A percentile compares a stretch with the other conserved stretches of the same genome.
Conservation (phyloP, 2,888 invertebrate genomes). For the Anthrax anthrax region DNA sequence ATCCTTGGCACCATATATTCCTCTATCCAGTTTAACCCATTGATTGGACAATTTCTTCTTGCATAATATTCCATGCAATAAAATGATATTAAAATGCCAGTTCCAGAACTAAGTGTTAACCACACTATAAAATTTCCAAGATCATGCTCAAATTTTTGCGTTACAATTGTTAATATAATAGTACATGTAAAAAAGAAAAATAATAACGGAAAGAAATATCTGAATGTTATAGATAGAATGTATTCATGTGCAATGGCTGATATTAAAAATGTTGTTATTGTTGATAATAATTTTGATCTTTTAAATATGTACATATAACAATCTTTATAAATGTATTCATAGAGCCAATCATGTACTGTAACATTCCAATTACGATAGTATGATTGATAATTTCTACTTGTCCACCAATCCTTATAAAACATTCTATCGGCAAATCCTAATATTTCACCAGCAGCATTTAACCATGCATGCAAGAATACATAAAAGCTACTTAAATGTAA, state of each 20-base stretch:
- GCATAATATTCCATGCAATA: constrained; percentile 62
- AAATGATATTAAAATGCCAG: constrained; percentile 45
- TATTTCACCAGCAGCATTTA: constrained; percentile 80
- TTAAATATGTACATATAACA: constrained; percentile 29
- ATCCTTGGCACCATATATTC: constrained; percentile 38
- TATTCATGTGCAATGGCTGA: constrained; percentile 78
- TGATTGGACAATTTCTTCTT: constrained; percentile 21
- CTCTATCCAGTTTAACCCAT: constrained; percentile 18
- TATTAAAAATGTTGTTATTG: constrained; percentile 49
- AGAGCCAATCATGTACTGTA: constrained; percentile 80
- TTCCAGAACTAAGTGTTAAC: constrained; percentile 64
- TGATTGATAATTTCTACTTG: constrained; percentile 52
- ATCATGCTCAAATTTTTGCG: constrained; percentile 25
- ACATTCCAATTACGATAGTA: constrained; percentile 84
- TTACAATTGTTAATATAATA: constrained; percentile 37
- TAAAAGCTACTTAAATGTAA: constrained; percentile 60
- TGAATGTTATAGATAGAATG: constrained; percentile 55
- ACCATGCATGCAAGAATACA: constrained; percentile 69
- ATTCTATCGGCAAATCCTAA: constrained; percentile 65
- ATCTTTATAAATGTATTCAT: constrained; percentile 72
- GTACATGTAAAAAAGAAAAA: constrained; percentile 61
- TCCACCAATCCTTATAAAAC: constrained; percentile 85
- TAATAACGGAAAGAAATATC: constrained; percentile 76
- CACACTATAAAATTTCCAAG: constrained; percentile 73
- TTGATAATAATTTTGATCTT: constrained; percentile 35